A percentile compares a stretch with the other conserved stretches of the same genome.
Conservation (phyloP, 2,113 vertebrate species). For the Eidolon helvum region DNA sequence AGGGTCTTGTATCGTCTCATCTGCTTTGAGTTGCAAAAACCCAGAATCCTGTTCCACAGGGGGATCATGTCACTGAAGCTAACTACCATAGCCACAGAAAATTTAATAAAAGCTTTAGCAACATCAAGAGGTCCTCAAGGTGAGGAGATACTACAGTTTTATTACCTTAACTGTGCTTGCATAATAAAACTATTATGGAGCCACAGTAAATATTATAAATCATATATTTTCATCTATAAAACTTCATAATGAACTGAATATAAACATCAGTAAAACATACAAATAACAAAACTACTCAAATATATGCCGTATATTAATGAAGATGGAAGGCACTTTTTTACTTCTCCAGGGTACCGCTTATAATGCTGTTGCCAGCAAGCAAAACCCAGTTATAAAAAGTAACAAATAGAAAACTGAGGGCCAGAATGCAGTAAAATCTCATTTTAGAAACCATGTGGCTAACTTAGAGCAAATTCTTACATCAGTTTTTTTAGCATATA, state of each 20-base stretch:
- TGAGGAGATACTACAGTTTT: constrained; percentile 61
- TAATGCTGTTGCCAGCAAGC: background rate
- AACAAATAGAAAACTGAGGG: background rate
- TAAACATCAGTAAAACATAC: constrained; percentile 56
- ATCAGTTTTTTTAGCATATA: background rate
- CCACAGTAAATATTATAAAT: constrained; percentile 71
- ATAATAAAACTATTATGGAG: constrained; percentile 54
- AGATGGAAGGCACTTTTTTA: constrained; percentile 8
- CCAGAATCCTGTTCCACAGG: background rate
- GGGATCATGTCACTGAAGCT: background rate
- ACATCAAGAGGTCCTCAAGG: constrained; percentile 63
- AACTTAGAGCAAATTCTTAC: background rate
- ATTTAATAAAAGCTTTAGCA: constrained; percentile 47
- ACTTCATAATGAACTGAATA: constrained; percentile 45
- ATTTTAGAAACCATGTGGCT: background rate
- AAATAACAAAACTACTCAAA: constrained; percentile 52
- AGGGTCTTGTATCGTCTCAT: background rate
- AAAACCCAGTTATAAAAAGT: background rate
- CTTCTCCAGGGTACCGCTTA: background rate
- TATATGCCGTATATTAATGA: constrained; percentile 30
- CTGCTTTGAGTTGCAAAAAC: background rate
- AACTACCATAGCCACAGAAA: constrained; percentile 32
- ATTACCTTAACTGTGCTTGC: constrained; percentile 12
- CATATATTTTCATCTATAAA: constrained; percentile 47
- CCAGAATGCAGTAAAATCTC: background rate